Base-by-base conservation (phyloP, 1,140 invertebrate genomes). In the Chionoecetes opilio region DNA sequence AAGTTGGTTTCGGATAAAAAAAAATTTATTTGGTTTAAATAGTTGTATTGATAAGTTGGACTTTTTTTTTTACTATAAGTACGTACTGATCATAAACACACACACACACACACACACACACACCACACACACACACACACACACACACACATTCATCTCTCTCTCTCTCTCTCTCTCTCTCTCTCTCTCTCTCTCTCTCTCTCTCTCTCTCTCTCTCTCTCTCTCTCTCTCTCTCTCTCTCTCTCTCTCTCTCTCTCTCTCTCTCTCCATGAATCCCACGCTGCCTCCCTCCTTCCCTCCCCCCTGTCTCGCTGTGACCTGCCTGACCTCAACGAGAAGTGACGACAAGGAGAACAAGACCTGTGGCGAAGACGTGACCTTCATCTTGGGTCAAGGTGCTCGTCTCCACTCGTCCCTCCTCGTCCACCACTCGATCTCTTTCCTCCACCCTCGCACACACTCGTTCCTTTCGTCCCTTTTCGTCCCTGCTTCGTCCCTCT, bases 171-270 rank as follows among this genome's bases (percentile, higher is more conserved):
- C 75, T 93, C 92, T 85, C 92, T 38, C 82, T 38, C 82, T 38
- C 82, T 41, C 38, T 41, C 32, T 41, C 38, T 82, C 32, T 41
- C 38, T 41, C 32, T 41, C 38, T 41, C 32, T 35, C 32, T 35
- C 31, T 91, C 89, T 91, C 89, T 91, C 89, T 91, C 89, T 91
- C 89, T 91, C 89, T 91, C 89, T 91, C 89, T 91, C 89, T 91
- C 91, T 82, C 53, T 82, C 53, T 92, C 91, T 82, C 91, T 92
- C 91, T 92, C 91, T 92, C 91, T 92, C 91, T 92, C 53, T 93
- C 92, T 37, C 92, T 85, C 92, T 93, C 75, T 21, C 9, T 26
- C 11, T 26, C 37, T 46, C 37, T 14, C 37, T 46, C 29, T 84
- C 32, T 84, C 32, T 38, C 37, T 93, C 82, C 34, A 53, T 92